These are phyloP conservation scores for Menidia beryllina DNA, from an alignment of 2,113 vertebrate species.

Conservation along the genomic window DNA sequence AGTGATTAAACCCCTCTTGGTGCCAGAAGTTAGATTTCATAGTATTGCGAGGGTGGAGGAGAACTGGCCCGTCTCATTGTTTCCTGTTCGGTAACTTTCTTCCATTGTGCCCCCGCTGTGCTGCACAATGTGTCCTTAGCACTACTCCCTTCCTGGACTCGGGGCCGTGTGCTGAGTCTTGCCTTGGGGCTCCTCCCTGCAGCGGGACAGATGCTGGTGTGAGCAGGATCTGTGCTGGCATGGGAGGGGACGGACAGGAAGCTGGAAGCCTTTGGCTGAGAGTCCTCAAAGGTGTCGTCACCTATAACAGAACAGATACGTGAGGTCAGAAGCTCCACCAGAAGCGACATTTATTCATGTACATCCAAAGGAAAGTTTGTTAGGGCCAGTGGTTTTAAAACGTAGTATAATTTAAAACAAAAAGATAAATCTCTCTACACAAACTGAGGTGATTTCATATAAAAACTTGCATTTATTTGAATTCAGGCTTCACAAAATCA, in stretches of 20 bases:
- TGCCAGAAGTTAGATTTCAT: constrained; percentile 31
- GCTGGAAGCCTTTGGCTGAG: constrained; percentile 1
- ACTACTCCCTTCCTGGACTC: constrained; percentile 70
- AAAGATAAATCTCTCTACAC: no score
- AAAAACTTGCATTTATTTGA: no score
- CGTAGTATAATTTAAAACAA: no score
- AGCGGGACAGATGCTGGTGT: constrained; percentile 17
- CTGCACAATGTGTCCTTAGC: constrained; percentile 50
- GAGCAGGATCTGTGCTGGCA: constrained; percentile 25
- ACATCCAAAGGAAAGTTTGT: no score
- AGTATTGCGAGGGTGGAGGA: constrained; percentile 29
- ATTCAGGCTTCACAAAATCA: no score
- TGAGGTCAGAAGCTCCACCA: constrained; percentile 4
- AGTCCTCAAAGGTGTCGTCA: constrained; percentile 30
- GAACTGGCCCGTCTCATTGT: constrained; percentile 25
- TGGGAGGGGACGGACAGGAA: constrained; percentile 32
- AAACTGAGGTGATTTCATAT: no score
- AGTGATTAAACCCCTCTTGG: background rate
- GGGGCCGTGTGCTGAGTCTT: constrained; percentile 3
- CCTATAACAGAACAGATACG: background rate
- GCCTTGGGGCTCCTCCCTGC: constrained; percentile 16
- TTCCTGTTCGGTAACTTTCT: constrained; percentile 62
- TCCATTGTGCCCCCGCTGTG: constrained; percentile 51
- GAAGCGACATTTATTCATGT: background rate
- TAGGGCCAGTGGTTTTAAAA: background rate